Evolutionary conservation across 2,113 vertebrate genomes (phyloP), one percentile per base, ranked within the genome.

Genomic region (Entomyzon cyanotis): DNA sequence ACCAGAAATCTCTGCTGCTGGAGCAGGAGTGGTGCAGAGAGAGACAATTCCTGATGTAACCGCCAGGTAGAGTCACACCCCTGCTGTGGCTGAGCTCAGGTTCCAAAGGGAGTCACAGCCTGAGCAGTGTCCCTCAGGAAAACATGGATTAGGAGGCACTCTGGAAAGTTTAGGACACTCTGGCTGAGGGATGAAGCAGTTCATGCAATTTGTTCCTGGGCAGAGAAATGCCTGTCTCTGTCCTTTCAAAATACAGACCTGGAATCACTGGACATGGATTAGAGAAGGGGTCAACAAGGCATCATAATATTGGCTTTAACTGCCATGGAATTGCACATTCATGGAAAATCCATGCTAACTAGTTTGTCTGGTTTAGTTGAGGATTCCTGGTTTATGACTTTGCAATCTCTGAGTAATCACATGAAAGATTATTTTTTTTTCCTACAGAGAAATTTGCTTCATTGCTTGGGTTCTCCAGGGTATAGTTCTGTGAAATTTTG

Each of bases 181-280:
- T 52, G 58, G 13, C 24, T 35, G 41, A 60, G 70, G 30, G 31
- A 22, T 81, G 53, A 28, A 46, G 39, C 18, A 37, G 12, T 49
- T 79, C 7, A 2, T 39, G 11, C 2, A 3, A 24, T 90, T 63
- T 27, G 4, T 19, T 69, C 31, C 20, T 78, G 10, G 42, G 7
- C 14, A 46, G 37, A 11, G 7, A 60, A 35, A 25, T 16, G 23
- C 52, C 53, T 50, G 17, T 59, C 20, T 56, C 35, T 77, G 58
- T 21, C 10, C 3, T 73, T 52, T 37, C 28, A 25, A 35, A 64
- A 14, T 31, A 15, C 0, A 0, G 53, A 35, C 42, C 39, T 63
- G 28, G 37, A 58, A 52, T 21, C 0, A 0, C 28, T 20, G 21
- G 52, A 35, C 23, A 19, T 0, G 1, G 46, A 8, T 64, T 37